Percentiles rank a stretch among this genome's conserved stretches.
phyloP scores from a whole-genome alignment of 2,797 vertebrate species.

The Spinus pinus region DNA sequence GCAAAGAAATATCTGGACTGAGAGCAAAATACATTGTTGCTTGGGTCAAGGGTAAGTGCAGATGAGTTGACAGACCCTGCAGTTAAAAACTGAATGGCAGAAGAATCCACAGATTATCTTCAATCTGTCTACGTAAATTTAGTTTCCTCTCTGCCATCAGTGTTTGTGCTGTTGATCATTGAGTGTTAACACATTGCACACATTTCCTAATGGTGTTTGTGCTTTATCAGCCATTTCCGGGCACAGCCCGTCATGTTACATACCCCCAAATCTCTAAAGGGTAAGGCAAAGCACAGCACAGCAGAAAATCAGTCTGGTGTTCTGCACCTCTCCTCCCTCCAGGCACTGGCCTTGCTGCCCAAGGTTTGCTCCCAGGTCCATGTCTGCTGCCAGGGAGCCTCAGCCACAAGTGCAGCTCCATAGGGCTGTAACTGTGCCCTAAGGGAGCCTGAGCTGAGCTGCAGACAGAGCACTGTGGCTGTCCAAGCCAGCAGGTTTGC shows the following conservation, averaged over 20 bases:
- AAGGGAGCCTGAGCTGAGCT: accelerated
- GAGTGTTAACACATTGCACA: neutral
- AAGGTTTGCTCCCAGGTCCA: neutral
- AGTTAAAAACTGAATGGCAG: conserved; percentile 1
- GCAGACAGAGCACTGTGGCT: accelerated
- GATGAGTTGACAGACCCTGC: neutral
- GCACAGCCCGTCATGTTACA: accelerated
- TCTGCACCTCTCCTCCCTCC: neutral
- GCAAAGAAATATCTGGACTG: neutral
- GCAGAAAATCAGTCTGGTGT: neutral
- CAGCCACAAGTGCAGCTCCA: accelerated
- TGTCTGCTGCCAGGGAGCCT: neutral
- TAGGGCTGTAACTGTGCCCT: neutral
- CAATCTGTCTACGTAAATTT: neutral
- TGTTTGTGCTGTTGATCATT: neutral
- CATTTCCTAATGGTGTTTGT: neutral
- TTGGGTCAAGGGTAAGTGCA: neutral
- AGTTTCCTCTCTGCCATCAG: neutral
- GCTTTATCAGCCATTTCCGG: neutral
- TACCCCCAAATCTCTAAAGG: neutral
- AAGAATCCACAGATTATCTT: neutral
- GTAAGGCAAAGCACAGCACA: neutral
- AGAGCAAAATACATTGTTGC: neutral
- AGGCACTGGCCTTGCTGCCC: neutral
- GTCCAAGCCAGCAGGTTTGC: neutral